Percentiles rank a stretch among this genome's conserved stretches.
Conservation (phyloP, 2,797 vertebrate genomes). For the Lutjanus campechanus region DNA sequence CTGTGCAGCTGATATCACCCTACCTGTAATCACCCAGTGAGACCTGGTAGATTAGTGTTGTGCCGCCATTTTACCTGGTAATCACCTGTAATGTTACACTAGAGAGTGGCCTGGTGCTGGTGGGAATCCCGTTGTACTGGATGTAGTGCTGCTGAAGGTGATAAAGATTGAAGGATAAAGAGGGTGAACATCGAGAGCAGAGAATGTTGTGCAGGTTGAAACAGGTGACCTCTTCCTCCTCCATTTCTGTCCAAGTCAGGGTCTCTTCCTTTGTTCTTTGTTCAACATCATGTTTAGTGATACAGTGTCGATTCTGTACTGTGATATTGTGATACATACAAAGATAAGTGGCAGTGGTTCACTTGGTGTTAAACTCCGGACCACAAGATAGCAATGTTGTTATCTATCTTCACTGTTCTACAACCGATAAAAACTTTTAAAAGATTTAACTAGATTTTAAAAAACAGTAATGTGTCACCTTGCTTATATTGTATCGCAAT, state of each 20-base stretch:
- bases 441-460: too few relatives aligned
- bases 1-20: conserved; percentile 40
- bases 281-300: background rate
- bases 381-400: too few relatives aligned
- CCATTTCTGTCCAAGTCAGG: background rate
- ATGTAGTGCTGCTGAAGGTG: conserved; percentile 21
- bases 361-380: too few relatives aligned
- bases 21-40: conserved; percentile 60
- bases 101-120: conserved; percentile 21
- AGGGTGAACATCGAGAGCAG: background rate
- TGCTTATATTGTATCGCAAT: too few relatives aligned
- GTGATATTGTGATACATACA: too few relatives aligned
- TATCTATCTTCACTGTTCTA: too few relatives aligned
- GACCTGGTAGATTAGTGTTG: conserved; percentile 47
- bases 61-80: conserved; percentile 55
- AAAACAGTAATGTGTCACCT: too few relatives aligned
- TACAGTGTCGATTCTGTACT: too few relatives aligned
- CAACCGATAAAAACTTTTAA: too few relatives aligned
- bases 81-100: conserved; percentile 60
- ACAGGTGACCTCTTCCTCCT: background rate
- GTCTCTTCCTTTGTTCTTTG: background rate
- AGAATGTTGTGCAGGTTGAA: conserved; percentile 16
- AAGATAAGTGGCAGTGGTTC: too few relatives aligned
- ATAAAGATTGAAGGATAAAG: conserved; percentile 17
- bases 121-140: conserved; percentile 18